Evolutionary conservation across 1,140 invertebrate genomes (phyloP).

Genomic region (Anastrepha ludens): DNA sequence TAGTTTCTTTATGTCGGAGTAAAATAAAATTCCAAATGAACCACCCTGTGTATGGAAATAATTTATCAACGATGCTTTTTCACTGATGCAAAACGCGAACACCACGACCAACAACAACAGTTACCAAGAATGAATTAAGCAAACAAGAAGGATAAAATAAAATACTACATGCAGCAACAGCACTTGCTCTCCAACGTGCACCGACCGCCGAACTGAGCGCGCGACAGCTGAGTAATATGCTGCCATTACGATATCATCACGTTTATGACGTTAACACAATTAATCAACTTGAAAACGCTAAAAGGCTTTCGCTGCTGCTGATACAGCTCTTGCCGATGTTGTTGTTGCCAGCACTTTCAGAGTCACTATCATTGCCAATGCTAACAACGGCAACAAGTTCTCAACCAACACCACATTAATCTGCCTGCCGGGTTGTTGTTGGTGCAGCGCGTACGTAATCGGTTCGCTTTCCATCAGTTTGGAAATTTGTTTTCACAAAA

Average conservation of each 20-base stretch:
- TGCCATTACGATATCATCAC: slow-evolving; percentile 72
- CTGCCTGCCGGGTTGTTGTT: not conserved
- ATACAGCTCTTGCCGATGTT: not conserved
- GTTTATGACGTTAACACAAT: slow-evolving; percentile 73
- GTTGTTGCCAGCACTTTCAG: not conserved
- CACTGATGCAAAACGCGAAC: not conserved
- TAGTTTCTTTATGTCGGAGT: too few relatives aligned
- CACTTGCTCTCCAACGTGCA: slow-evolving; percentile 8
- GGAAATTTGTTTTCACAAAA: slow-evolving; percentile 42
- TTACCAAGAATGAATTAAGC: not conserved
- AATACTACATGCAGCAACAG: not conserved
- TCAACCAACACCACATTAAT: slow-evolving; percentile 10
- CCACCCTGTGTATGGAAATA: too few relatives aligned
- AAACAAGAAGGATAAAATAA: not conserved
- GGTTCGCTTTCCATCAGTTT: slow-evolving; percentile 45
- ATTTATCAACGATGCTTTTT: too few relatives aligned
- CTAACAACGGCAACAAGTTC: slow-evolving; percentile 3
- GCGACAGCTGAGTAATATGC: slow-evolving; percentile 34
- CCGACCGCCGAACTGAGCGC: not conserved
- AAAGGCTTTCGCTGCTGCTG: slow-evolving; percentile 61
- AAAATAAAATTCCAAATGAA: too few relatives aligned
- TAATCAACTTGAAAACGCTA: slow-evolving; percentile 66
- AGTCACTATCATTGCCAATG: not conserved
- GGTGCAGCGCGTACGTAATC: slow-evolving; percentile 9
- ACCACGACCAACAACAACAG: not conserved